These are phyloP conservation scores for Chrysocyon brachyurus DNA, from an alignment of 2,797 vertebrate genomes.

Conservation along the genomic window DNA sequence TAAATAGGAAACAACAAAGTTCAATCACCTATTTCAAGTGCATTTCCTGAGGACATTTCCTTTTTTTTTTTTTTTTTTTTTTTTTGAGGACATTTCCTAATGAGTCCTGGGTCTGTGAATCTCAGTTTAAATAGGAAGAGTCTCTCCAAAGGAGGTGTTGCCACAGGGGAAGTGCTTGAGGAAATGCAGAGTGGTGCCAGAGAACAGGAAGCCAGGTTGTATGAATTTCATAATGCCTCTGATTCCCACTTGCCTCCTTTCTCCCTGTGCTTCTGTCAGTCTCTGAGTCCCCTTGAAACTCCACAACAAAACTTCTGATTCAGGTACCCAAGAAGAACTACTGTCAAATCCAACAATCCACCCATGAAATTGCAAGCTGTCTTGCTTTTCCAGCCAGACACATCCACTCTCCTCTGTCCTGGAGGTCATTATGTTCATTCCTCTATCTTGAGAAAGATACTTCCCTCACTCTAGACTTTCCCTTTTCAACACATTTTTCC, in stretches of 20 bases:
- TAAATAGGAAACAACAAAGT: too few species aligned
- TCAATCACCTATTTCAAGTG: too few species aligned
- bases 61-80: too few species aligned
- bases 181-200: conserved; percentile 55
- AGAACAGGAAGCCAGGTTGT: conserved; percentile 59
- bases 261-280: conserved; percentile 55
- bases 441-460: conserved; percentile 52
- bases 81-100: background rate
- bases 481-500: conserved; percentile 58
- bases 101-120: conserved; percentile 59
- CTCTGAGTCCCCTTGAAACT: conserved; percentile 80
- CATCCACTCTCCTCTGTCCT: conserved; percentile 66
- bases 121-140: conserved; percentile 75
- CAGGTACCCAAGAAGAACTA: conserved; percentile 79
- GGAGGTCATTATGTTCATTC: conserved; percentile 72
- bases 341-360: conserved; percentile 77
- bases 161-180: conserved; percentile 51
- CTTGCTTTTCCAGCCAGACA: conserved; percentile 75
- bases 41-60: too few species aligned
- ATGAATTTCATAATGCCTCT: conserved; percentile 57
- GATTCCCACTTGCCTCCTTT: background rate
- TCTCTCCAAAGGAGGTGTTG: conserved; percentile 72
- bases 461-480: conserved; percentile 44
- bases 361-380: conserved; percentile 73
- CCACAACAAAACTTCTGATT: conserved; percentile 81